Evolutionary conservation across 2,888 invertebrate genomes (phyloP), one percentile per base, ranked within the genome.

Genomic region (Zootermopsis nevadensis): DNA sequence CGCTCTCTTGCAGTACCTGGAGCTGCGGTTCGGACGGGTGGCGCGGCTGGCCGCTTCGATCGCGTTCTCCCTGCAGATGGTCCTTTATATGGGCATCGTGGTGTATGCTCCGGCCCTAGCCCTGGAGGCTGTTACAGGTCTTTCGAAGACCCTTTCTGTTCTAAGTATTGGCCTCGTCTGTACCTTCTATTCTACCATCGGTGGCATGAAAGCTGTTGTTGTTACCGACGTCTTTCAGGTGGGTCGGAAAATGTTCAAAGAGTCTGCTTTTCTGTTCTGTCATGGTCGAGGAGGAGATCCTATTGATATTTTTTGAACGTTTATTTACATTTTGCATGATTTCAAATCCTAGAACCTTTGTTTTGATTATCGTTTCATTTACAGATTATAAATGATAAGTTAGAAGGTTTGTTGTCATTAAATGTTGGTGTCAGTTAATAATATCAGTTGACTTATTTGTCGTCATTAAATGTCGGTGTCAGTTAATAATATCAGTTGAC

Each of bases 71-170:
- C 87, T 97, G 69, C 98, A 99, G 91, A 96, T 98, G 95, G 93
- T 97, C 86, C 90, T 97, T 31, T 97, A 97, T 87, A 96, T 96
- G 91, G 96, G 98, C 0, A 95, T 99, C 86, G 98, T 98, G 30
- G 90, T 99, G 15, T 99, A 97, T 89, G 98, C 98, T 0, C 98
- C 99, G 2, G 95, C 98, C 0, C 91, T 99, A 86, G 98, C 98
- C 0, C 89, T 99, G 31, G 95, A 96, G 89, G 93, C 98, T 2
- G 94, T 97, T 48, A 96, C 96, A 1, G 96, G 96, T n/a, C 90
- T 96, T 12, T 93, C 93, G 84, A 93, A 94, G 89, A 89, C 93
- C 42, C 91, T 93, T 85, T 96, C 96, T 1, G 95, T 97, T 86
- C 88, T 96, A 83, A 91, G 93, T 0, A 94, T 95, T 82, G 96